phyloP scores from a whole-genome alignment of 1,140 invertebrate species.

The Aphelinus certus region DNA sequence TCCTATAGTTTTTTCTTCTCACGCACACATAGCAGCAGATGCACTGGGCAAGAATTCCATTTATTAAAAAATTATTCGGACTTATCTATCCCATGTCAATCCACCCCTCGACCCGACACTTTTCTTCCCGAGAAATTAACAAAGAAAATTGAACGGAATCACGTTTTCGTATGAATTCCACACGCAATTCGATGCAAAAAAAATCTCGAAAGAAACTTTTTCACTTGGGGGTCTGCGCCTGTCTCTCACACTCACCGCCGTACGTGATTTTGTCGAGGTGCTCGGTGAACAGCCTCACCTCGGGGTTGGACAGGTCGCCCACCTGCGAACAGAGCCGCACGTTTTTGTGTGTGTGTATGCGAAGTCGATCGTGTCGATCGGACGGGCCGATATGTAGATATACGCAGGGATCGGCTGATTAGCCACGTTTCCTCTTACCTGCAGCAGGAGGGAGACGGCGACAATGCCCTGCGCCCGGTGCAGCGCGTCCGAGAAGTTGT shows the following conservation, averaged over 20 bases:
- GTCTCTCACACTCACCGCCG: constrained; percentile 72
- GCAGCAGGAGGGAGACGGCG: constrained; percentile 85
- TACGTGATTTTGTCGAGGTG: constrained; percentile 88
- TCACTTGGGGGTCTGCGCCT: not conserved
- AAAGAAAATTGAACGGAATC: no score
- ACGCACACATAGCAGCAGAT: no score
- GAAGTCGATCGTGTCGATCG: constrained; percentile 17
- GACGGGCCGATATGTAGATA: not conserved
- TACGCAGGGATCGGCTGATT: constrained; percentile 43
- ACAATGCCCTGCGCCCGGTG: constrained; percentile 90
- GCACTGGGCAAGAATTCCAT: no score
- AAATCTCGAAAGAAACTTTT: no score
- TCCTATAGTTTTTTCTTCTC: no score
- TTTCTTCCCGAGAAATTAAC: no score
- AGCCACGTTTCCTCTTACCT: constrained; percentile 70
- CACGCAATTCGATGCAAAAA: no score
- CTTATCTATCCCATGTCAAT: no score
- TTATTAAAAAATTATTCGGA: no score
- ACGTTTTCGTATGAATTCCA: no score
- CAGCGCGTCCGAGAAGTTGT: constrained; percentile 89
- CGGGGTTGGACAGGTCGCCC: constrained; percentile 86
- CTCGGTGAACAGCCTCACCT: constrained; percentile 86
- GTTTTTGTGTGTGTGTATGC: not conserved
- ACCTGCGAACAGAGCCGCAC: constrained; percentile 69
- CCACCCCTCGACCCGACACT: no score